Evolutionary conservation across 1,140 invertebrate genomes (phyloP).

Genomic region (Drosophila fuyamai): DNA sequence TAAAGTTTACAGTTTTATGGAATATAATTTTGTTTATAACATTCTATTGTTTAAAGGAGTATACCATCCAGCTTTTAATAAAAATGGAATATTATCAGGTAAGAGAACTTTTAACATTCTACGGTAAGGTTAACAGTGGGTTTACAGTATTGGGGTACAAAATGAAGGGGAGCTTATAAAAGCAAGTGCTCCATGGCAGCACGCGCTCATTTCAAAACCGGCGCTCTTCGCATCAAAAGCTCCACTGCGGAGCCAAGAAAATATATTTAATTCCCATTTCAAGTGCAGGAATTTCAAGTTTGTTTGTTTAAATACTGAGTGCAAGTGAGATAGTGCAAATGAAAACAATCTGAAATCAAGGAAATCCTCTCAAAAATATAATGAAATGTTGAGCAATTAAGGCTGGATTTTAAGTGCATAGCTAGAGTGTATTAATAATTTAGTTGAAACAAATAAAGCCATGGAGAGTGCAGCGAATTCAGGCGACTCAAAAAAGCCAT

Average conservation of each 20-base stretch:
- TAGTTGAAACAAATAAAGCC: slow-evolving; percentile 47
- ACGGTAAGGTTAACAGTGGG: neutral
- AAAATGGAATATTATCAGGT: neutral
- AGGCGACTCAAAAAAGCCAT: slow-evolving; percentile 67
- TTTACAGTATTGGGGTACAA: neutral
- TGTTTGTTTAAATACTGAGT: slow-evolving; percentile 14
- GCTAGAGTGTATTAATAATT: slow-evolving; percentile 14
- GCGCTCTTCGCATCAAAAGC: slow-evolving; percentile 55
- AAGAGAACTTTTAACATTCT: neutral
- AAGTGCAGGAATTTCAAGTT: slow-evolving; percentile 56
- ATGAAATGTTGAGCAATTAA: slow-evolving; percentile 19
- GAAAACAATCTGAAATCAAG: neutral
- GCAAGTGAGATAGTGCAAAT: slow-evolving; percentile 11
- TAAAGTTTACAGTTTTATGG: no score
- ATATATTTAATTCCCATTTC: slow-evolving; percentile 28
- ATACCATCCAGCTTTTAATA: no score
- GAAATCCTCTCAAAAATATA: neutral
- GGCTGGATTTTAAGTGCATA: slow-evolving; percentile 3
- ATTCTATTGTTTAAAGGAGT: no score
- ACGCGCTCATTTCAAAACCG: slow-evolving; percentile 53
- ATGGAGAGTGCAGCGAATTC: slow-evolving; percentile 53
- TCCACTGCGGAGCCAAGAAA: slow-evolving; percentile 34
- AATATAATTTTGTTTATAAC: no score
- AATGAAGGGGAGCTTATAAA: slow-evolving; percentile 17
- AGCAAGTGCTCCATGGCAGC: neutral